Percentiles rank a stretch among this genome's conserved stretches.
phyloP scores from a whole-genome alignment of 2,113 vertebrate genomes.

The Tapirus terrestris region DNA sequence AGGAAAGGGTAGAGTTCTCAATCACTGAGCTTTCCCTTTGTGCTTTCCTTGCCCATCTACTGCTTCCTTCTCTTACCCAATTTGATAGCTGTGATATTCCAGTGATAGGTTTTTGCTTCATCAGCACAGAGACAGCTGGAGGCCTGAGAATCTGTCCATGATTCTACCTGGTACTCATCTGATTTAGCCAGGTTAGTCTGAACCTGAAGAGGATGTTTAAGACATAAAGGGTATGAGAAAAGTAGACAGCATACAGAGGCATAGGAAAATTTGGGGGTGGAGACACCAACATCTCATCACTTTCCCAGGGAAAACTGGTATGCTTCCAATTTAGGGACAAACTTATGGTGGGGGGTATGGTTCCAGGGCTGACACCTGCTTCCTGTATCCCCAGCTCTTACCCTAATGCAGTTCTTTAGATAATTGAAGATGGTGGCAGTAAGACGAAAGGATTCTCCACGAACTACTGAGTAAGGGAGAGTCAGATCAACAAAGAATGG shows the following conservation, averaged over 20 bases:
- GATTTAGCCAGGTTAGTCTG: conserved; percentile 51
- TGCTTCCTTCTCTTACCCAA: conserved; percentile 85
- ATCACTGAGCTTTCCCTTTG: not conserved
- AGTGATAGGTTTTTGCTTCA: conserved; percentile 87
- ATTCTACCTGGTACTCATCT: conserved; percentile 40
- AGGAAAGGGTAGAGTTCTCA: not conserved
- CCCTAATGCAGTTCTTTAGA: conserved; percentile 82
- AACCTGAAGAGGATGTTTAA: conserved; percentile 20
- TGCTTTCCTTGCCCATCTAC: no score
- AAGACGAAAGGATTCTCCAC: conserved; percentile 90
- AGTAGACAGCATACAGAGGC: not conserved
- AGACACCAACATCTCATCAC: conserved; percentile 13
- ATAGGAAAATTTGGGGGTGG: not conserved
- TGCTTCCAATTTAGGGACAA: not conserved
- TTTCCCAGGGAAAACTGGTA: not conserved
- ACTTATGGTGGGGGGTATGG: not conserved
- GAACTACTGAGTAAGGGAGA: conserved; percentile 91
- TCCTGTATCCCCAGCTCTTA: conserved; percentile 1
- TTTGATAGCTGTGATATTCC: conserved; percentile 85
- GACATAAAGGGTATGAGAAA: not conserved
- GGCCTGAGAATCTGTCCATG: conserved; percentile 77
- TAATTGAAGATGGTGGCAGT: conserved; percentile 91
- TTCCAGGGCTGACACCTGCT: not conserved
- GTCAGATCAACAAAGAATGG: conserved; percentile 91
- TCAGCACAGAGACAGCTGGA: conserved; percentile 89